phyloP scores from a whole-genome alignment of 2,113 vertebrate genomes.

The Corydoras maculifer region DNA sequence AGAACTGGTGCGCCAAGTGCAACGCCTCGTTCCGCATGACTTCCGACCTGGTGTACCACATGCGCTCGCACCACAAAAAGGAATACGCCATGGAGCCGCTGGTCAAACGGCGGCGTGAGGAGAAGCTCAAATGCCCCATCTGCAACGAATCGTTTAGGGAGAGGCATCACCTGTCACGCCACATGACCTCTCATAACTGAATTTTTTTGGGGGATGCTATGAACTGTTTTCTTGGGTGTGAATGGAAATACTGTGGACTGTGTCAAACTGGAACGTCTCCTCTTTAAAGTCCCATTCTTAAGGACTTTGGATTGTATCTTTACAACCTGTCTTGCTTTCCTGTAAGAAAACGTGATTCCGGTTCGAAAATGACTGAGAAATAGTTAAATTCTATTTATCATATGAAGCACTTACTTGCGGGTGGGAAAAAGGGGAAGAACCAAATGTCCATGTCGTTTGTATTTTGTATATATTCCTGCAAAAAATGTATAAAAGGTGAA shows the following conservation, averaged over 20 bases:
- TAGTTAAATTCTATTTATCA: slow-evolving; percentile 84
- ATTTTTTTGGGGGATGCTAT: slow-evolving; percentile 33
- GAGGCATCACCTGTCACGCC: slow-evolving; percentile 92
- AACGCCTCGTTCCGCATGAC: slow-evolving; percentile 98
- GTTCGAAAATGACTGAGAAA: slow-evolving; percentile 59
- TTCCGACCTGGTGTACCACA: slow-evolving; percentile 97
- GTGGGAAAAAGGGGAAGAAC: slow-evolving; percentile 76
- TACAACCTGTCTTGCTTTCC: slow-evolving; percentile 76
- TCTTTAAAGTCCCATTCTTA: slow-evolving; percentile 64
- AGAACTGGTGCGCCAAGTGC: slow-evolving; percentile 99
- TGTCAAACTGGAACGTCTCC: slow-evolving; percentile 17
- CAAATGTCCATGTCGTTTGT: slow-evolving; percentile 92
- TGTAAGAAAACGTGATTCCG: slow-evolving; percentile 89
- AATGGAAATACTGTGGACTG: slow-evolving; percentile 29
- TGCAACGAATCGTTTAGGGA: slow-evolving; percentile 97
- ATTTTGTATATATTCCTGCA: slow-evolving; percentile 82
- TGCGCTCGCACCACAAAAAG: slow-evolving; percentile 97
- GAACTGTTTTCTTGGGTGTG: slow-evolving; percentile 13
- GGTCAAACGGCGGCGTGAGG: slow-evolving; percentile 87
- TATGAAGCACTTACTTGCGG: slow-evolving; percentile 86
- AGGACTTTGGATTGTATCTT: slow-evolving; percentile 57
- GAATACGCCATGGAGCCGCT: slow-evolving; percentile 89
- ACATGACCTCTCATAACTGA: slow-evolving; percentile 98
- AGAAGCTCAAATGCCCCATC: slow-evolving; percentile 97
- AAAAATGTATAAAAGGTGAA: slow-evolving; percentile 66